phyloP scores from a whole-genome alignment of 2,113 vertebrate genomes.

The Anarrhichthys ocellatus region DNA sequence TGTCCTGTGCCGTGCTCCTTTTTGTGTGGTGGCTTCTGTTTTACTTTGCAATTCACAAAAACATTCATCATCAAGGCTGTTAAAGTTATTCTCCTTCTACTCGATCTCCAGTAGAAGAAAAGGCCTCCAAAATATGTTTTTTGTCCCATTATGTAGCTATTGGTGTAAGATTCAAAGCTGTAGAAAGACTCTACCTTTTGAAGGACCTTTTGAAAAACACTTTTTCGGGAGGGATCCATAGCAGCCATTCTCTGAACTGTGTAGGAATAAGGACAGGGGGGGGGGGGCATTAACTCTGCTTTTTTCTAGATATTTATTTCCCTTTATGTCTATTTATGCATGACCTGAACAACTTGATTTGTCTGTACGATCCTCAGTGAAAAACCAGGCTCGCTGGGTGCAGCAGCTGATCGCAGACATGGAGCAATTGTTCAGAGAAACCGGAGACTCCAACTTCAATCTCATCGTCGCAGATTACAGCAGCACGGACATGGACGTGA shows the following conservation, averaged over 20 bases:
- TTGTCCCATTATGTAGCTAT: neutral
- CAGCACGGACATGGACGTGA: slow-evolving; percentile 93
- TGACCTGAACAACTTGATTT: neutral
- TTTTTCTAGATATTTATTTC: neutral
- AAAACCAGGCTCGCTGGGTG: slow-evolving; percentile 98
- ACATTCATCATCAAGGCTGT: neutral
- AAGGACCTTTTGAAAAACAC: neutral
- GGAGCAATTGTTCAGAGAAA: slow-evolving; percentile 86
- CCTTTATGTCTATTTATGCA: neutral
- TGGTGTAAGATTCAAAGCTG: neutral
- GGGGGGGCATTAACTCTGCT: too few species aligned
- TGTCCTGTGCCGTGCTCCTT: neutral
- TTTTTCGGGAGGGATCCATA: neutral
- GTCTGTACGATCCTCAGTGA: slow-evolving; percentile 83
- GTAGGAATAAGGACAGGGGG: neutral
- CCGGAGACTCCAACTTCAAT: slow-evolving; percentile 88
- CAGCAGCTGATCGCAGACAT: slow-evolving; percentile 93
- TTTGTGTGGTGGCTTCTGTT: neutral
- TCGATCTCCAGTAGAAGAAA: neutral
- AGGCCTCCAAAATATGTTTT: neutral
- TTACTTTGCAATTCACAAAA: neutral
- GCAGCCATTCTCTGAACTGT: neutral
- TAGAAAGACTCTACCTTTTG: neutral
- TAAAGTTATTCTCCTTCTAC: neutral
- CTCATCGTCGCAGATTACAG: slow-evolving; percentile 91